A percentile compares a stretch with the other conserved stretches of the same genome.
phyloP scores from a whole-genome alignment of 2,888 invertebrate genomes.

The Melipona bicolor region DNA sequence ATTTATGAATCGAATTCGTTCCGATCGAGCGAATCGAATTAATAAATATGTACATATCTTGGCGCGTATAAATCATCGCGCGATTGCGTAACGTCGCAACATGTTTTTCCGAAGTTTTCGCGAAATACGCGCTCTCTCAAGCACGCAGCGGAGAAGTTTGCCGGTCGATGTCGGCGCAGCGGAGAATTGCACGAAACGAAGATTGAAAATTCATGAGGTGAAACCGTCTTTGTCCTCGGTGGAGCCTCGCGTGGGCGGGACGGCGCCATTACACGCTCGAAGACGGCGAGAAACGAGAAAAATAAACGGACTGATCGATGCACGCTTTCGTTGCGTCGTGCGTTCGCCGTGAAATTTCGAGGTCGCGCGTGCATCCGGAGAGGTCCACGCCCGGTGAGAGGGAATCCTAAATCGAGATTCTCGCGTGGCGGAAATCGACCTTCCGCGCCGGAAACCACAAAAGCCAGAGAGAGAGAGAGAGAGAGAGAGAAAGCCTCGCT shows the following conservation, averaged over 20 bases:
- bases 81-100: not conserved
- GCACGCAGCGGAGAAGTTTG: not conserved
- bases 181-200: not conserved
- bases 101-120: not conserved
- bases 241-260: conserved; percentile 3
- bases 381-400: not conserved
- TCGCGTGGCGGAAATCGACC: conserved; percentile 3
- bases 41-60: not conserved
- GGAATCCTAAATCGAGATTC: too few species aligned
- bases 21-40: not conserved
- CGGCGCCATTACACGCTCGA: not conserved
- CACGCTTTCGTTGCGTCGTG: not conserved
- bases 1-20: too few species aligned
- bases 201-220: conserved; percentile 10
- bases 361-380: conserved; percentile 2
- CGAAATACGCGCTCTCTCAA: not conserved
- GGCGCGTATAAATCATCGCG: not conserved
- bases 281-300: not conserved
- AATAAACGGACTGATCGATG: not conserved
- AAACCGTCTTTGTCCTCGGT: not conserved
- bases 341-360: not conserved
- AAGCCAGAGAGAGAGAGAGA: not conserved
- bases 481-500: not conserved
- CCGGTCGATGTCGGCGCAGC: not conserved
- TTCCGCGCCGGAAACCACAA: not conserved